Conservation (phyloP, 2,113 vertebrate genomes). For the Asarcornis scutulata region DNA sequence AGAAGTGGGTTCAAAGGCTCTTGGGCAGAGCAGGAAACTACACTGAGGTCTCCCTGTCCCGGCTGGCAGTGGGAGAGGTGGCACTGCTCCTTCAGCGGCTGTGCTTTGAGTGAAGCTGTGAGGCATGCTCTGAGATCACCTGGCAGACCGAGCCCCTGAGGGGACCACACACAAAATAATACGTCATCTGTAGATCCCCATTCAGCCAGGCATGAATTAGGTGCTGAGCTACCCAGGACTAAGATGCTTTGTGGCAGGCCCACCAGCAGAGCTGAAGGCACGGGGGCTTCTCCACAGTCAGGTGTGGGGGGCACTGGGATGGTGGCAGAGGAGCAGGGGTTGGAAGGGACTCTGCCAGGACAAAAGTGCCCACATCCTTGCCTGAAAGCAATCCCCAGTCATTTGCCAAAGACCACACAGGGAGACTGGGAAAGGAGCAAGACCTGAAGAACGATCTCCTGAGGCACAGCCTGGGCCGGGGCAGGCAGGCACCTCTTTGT, state of each 20-base stretch:
- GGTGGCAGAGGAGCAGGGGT: neutral
- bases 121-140: neutral
- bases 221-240: neutral
- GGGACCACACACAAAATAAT: constrained; percentile 38
- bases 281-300: neutral
- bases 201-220: neutral
- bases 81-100: neutral
- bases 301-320: fast-evolving
- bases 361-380: fast-evolving
- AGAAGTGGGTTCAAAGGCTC: constrained; percentile 14
- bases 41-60: fast-evolving
- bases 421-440: neutral
- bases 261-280: neutral
- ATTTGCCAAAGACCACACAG: constrained; percentile 3
- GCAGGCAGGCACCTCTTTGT: neutral
- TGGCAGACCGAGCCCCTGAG: neutral
- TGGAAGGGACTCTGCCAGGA: neutral
- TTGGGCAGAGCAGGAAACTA: neutral
- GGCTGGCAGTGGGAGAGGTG: neutral
- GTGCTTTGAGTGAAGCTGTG: neutral
- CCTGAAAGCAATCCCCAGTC: neutral
- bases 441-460: neutral
- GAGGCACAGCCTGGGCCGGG: neutral
- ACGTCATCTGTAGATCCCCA: neutral
- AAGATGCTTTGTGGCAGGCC: neutral